phyloP scores from a whole-genome alignment of 2,888 invertebrate genomes.

The Macrostomum cliftonense region DNA sequence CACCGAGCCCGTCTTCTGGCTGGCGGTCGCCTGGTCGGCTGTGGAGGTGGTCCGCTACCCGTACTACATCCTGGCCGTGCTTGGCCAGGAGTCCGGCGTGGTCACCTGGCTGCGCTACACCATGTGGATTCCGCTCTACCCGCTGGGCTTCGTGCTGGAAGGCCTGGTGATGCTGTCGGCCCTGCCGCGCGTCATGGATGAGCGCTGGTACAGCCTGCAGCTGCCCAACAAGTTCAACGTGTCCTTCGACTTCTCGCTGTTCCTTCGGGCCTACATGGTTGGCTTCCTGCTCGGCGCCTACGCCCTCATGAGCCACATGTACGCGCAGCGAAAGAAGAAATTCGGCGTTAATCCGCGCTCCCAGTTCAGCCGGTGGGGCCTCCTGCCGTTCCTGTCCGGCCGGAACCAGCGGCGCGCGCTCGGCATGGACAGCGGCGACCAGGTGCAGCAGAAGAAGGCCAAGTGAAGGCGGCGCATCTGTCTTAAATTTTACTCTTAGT shows the following conservation, averaged over 20 bases:
- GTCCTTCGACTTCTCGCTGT: conserved; percentile 62
- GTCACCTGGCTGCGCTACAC: conserved; percentile 81
- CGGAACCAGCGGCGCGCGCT: too few relatives aligned
- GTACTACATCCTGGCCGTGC: conserved; percentile 63
- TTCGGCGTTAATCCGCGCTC: conserved; percentile 11
- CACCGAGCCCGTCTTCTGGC: conserved; percentile 65
- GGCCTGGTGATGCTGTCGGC: conserved; percentile 48
- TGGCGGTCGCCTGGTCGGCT: conserved; percentile 63
- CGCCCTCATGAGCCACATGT: conserved; percentile 65
- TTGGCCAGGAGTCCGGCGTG: conserved; percentile 52
- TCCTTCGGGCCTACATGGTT: conserved; percentile 56
- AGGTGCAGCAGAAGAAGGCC: too few relatives aligned
- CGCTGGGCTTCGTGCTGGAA: conserved; percentile 68
- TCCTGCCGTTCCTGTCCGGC: too few relatives aligned
- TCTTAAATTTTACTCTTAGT: too few relatives aligned
- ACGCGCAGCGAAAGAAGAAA: conserved; percentile 46
- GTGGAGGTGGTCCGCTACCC: conserved; percentile 78
- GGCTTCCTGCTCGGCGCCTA: conserved; percentile 57
- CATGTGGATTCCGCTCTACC: conserved; percentile 79
- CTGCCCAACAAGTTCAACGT: conserved; percentile 70
- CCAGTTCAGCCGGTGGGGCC: too few relatives aligned
- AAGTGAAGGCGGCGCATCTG: too few relatives aligned
- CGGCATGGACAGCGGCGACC: too few relatives aligned
- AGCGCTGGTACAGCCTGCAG: conserved; percentile 51
- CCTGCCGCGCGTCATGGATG: conserved; percentile 72